Evolutionary conservation across 2,797 vertebrate species (phyloP).

Genomic region (Xenops minutus): DNA sequence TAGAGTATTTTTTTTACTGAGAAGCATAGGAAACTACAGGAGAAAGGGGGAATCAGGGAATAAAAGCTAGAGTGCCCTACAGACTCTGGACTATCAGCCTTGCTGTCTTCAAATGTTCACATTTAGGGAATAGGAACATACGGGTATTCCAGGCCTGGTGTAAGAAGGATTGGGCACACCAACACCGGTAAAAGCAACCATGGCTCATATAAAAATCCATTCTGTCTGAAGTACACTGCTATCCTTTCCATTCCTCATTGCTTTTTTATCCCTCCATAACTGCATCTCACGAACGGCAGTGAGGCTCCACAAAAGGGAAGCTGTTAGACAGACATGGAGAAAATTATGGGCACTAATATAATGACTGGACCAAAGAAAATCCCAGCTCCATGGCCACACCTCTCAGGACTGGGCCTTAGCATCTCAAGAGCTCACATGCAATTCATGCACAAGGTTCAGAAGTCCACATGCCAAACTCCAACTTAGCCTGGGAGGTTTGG

Average conservation of each 20-base stretch:
- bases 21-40: background rate
- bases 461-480: constrained; percentile 34
- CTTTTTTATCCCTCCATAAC: background rate
- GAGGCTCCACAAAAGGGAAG: background rate
- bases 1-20: background rate
- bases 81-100: background rate
- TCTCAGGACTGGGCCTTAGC: background rate
- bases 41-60: background rate
- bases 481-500: background rate
- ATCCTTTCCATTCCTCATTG: background rate
- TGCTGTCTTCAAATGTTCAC: background rate
- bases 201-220: background rate
- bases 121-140: background rate
- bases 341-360: background rate
- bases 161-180: background rate
- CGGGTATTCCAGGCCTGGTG: background rate
- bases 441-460: constrained; percentile 39
- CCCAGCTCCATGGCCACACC: background rate
- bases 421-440: constrained; percentile 48
- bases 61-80: background rate
- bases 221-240: background rate
- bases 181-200: background rate
- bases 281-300: background rate
- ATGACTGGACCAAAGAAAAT: background rate
- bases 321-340: background rate